phyloP scores from a whole-genome alignment of 2,113 vertebrate species.

The Trogon surrucura region DNA sequence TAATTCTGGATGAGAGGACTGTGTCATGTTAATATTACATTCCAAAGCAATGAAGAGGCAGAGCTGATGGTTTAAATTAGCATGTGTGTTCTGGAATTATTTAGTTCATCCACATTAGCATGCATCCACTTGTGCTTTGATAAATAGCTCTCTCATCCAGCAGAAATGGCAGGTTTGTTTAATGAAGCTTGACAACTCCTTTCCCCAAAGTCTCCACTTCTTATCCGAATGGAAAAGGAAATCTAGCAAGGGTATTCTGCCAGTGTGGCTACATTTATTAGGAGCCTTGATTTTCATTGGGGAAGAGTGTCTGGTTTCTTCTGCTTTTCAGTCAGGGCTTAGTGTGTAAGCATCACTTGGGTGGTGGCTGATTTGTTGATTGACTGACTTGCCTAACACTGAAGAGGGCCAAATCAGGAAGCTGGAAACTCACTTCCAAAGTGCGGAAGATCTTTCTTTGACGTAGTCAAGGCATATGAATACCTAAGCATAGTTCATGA shows the following conservation, averaged over 20 bases:
- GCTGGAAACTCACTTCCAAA: neutral
- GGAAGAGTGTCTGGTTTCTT: neutral
- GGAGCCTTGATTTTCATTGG: neutral
- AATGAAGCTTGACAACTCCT: neutral
- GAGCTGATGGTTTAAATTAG: conserved; percentile 52
- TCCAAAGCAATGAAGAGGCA: conserved; percentile 48
- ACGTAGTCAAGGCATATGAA: neutral
- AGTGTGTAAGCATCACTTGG: neutral
- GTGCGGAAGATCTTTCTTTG: neutral
- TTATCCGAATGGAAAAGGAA: neutral
- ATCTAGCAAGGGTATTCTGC: neutral
- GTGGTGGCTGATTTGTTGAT: neutral
- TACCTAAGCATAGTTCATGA: too few species aligned
- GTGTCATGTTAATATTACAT: conserved; percentile 25
- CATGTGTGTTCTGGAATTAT: conserved; percentile 15
- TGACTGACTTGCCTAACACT: neutral
- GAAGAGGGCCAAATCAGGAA: neutral
- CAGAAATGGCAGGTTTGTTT: conserved; percentile 52
- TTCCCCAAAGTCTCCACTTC: neutral
- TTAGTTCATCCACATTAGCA: conserved; percentile 20
- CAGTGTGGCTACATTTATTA: neutral
- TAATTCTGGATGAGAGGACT: conserved; percentile 27
- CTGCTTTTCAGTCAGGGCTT: neutral
- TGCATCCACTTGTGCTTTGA: conserved; percentile 53
- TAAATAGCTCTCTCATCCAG: neutral